Evolutionary conservation across 2,888 invertebrate genomes (phyloP), one percentile per base, ranked within the genome.

Genomic region (Congeria kusceri): DNA sequence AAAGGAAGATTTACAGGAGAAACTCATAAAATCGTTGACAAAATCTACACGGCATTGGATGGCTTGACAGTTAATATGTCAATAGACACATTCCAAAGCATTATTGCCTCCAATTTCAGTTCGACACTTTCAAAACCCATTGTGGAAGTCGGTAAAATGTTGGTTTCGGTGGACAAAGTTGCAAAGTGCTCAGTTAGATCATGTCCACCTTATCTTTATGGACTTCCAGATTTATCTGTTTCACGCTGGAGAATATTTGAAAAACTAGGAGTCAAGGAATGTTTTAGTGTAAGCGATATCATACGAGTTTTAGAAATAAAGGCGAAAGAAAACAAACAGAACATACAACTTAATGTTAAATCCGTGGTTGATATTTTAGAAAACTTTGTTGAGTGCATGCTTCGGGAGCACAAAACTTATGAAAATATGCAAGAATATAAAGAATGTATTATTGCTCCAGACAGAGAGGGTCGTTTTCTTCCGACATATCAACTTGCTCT

Each of bases 401-500:
- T 15, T 15, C 23, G 27, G 7, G 49, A 61, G 44, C 27, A n/a
- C 0, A 39, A 11, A 56, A 47, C 13, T n/a, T 69, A 71, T 46
- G 18, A 49, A 57, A 58, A 66, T 59, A 25, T 71, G 13, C 18
- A 58, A 49, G 71, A 80, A 3, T 79, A 84, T 25, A 13, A 53
- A 1, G 59, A 49, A 23, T 44, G n/a, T 57, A 67, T 73, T 23
- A 53, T 79, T 44, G 83, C 74, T 57, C 91, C 91, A n/a, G 91
- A 92, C 67, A 68, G 75, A 11, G 53, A 85, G n/a, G 72, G 79
- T 7, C 46, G 80, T 27, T 69, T 92, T 29, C 61, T 71, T 13
- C 83, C 77, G 25, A 81, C 87, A 5, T 20, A 70, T n/a, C 32
- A 79, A 7, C 78, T 92, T 3, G 90, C 88, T 49, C 83, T 88